phyloP scores from a whole-genome alignment of 1,140 invertebrate genomes.

The Brachionus manjavacas region DNA sequence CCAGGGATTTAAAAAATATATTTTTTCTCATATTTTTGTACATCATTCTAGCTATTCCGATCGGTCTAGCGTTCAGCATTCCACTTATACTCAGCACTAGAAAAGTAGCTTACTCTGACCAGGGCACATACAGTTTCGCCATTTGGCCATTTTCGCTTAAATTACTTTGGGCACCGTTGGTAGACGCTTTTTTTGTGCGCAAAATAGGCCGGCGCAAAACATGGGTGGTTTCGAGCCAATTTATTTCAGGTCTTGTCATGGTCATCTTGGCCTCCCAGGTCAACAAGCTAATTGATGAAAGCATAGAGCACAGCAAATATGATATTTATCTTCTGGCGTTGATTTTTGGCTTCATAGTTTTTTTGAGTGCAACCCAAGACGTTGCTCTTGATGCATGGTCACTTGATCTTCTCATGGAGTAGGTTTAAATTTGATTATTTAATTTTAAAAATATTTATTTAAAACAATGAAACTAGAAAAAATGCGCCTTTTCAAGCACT shows the following conservation, averaged over 20 bases:
- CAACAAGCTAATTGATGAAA: background rate
- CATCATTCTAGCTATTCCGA: conserved; percentile 81
- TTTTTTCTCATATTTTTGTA: conserved; percentile 63
- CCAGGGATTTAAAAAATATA: background rate
- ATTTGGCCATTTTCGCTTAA: conserved; percentile 96
- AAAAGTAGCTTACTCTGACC: conserved; percentile 46
- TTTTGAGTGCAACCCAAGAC: conserved; percentile 95
- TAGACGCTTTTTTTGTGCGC: conserved; percentile 79
- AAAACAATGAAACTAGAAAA: background rate
- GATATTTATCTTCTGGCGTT: conserved; percentile 75
- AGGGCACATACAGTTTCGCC: conserved; percentile 96
- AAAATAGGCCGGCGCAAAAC: conserved; percentile 87
- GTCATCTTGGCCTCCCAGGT: background rate
- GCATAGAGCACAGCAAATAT: conserved; percentile 49
- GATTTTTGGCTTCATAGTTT: conserved; percentile 85
- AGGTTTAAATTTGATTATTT: background rate
- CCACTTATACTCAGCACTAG: conserved; percentile 74
- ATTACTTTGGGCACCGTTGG: conserved; percentile 92
- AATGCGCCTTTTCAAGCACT: background rate
- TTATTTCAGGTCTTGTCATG: background rate
- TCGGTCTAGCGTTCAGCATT: conserved; percentile 83
- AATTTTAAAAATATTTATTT: too few species aligned
- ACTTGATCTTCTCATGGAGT: conserved; percentile 91
- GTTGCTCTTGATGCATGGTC: conserved; percentile 99
- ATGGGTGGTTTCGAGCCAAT: conserved; percentile 62